Base-by-base conservation (phyloP, 1,140 invertebrate species). In the Oryctes rhinoceros region DNA sequence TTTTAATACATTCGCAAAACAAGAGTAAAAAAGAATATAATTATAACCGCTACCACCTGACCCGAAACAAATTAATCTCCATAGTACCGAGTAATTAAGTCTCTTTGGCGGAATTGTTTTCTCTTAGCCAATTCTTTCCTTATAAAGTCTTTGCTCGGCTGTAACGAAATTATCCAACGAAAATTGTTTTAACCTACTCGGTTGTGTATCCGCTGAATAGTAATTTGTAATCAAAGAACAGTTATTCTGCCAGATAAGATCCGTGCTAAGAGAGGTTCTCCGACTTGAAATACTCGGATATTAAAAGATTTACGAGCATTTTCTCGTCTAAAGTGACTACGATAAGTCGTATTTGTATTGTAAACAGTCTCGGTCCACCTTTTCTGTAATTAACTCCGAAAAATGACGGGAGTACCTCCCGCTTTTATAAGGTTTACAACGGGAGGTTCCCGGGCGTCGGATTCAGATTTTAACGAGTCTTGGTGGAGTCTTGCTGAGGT, bases 141-240 rank as follows among this genome's bases (percentile, higher is more conserved):
- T 62, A 62, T 20, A 20, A 62, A 20, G 15, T 15, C 53, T 5
- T 62, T 62, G 13, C 53, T 62, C 20, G 5, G 5, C 0, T 20
- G 39, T 20, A 62, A 62, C 15, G 53, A 62, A 62, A 62, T 62
- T 62, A 62, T 62, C 53, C 15, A 62, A 62, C 15, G 53, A 62
- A 62, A 62, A 62, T 62, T 62, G 53, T 62, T 62, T 62, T 62
- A 62, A 62, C 53, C 53, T 62, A 62, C 53, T 62, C 53, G 53
- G 53, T 62, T 62, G 7, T n/a, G 53, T 62, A 62, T 62, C 20
- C 53, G 9, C 7, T 18, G 53, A 62, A 44, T 44, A 44, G 15
- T 62, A 62, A 62, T 62, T 15, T 62, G 53, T 62, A 62, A 62
- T 62, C 53, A 62, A 7, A 62, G 53, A 62, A 20, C 53, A 62